A percentile compares a stretch with the other conserved stretches of the same genome.
Conservation (phyloP, 2,888 invertebrate species). For the Acholoe squamosa region DNA sequence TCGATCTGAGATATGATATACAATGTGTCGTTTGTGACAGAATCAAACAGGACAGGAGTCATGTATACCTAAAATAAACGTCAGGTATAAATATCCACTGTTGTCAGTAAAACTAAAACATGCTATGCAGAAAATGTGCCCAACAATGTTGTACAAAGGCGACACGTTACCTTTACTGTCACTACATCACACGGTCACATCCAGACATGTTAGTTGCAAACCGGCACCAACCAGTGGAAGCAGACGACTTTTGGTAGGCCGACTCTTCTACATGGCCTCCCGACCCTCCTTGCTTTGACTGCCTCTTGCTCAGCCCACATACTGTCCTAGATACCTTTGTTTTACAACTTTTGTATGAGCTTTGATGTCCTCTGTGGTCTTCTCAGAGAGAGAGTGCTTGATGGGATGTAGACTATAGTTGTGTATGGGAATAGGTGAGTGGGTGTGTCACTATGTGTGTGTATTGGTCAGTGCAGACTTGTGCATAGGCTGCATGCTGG, state of each 20-base stretch:
- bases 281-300: neutral
- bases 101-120: neutral
- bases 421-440: too few species aligned
- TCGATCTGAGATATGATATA: too few species aligned
- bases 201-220: neutral
- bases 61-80: too few species aligned
- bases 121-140: slow-evolving; percentile 17
- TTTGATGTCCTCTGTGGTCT: neutral
- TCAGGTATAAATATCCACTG: neutral
- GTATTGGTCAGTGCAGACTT: too few species aligned
- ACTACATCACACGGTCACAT: slow-evolving; percentile 9
- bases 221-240: neutral
- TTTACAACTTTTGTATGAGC: neutral
- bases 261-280: neutral
- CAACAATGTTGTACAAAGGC: neutral
- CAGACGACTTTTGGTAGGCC: too few species aligned
- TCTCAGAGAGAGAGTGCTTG: too few species aligned
- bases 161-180: neutral
- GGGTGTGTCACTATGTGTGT: too few species aligned
- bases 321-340: neutral
- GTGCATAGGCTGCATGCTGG: too few species aligned
- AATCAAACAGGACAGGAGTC: too few species aligned
- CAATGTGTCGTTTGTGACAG: too few species aligned
- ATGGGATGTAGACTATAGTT: too few species aligned
- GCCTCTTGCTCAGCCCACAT: neutral